Percentiles rank a stretch among this genome's conserved stretches.
Evolutionary conservation across 2,888 invertebrate species (phyloP).

Genomic region (Caradrina clavipalpis): DNA sequence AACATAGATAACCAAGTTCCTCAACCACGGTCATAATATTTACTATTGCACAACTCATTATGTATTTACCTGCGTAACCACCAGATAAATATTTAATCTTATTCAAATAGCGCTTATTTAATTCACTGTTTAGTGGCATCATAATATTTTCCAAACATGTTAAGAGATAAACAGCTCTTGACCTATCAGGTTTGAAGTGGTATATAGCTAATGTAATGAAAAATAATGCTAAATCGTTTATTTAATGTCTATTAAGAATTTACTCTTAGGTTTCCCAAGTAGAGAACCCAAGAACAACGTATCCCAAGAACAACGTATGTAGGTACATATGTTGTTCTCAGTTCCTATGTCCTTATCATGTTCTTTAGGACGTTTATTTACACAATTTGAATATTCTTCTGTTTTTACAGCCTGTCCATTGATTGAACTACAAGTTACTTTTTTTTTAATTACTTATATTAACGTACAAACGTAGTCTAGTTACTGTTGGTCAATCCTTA

Average conservation of each 20-base stretch:
- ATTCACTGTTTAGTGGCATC: slow-evolving; percentile 44
- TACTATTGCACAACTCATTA: slow-evolving; percentile 35
- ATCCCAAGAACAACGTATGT: too few relatives aligned
- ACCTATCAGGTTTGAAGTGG: slow-evolving; percentile 19
- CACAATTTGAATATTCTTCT: too few relatives aligned
- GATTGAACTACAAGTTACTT: too few relatives aligned
- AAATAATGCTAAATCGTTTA: not conserved
- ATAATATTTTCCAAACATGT: slow-evolving; percentile 54
- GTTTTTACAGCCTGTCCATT: too few relatives aligned
- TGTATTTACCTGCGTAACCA: slow-evolving; percentile 33
- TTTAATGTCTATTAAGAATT: not conserved
- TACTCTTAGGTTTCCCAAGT: not conserved
- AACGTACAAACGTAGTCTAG: too few relatives aligned
- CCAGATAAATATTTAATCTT: slow-evolving; percentile 40
- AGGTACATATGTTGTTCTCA: too few relatives aligned
- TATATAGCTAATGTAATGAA: not conserved
- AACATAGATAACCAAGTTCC: slow-evolving; percentile 17
- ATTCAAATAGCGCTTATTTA: slow-evolving; percentile 43
- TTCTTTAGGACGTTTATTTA: too few relatives aligned
- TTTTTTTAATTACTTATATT: too few relatives aligned
- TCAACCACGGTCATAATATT: slow-evolving; percentile 20
- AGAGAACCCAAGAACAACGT: too few relatives aligned
- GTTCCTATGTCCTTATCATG: too few relatives aligned
- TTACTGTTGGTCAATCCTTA: too few relatives aligned
- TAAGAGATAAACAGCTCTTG: slow-evolving; percentile 24